These are phyloP conservation scores for Anticlea derivata DNA, from an alignment of 2,888 invertebrate genomes.

Conservation along the genomic window DNA sequence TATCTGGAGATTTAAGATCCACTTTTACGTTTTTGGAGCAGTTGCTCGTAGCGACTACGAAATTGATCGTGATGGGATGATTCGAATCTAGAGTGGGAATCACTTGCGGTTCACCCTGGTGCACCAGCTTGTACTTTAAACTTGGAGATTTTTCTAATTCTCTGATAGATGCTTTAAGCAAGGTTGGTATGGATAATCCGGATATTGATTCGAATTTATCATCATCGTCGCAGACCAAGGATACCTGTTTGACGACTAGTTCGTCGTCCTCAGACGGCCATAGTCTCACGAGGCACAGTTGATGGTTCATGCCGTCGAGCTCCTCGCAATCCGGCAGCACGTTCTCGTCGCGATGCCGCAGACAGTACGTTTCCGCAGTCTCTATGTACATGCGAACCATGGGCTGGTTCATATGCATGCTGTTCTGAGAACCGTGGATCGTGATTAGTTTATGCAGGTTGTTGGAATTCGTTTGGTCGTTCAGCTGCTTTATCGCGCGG, in stretches of 20 bases:
- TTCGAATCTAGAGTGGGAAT: conserved; percentile 58
- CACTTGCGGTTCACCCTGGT: conserved; percentile 59
- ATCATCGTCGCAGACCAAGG: conserved; percentile 63
- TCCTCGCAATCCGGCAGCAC: conserved; percentile 60
- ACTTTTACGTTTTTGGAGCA: conserved; percentile 50
- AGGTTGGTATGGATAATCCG: conserved; percentile 50
- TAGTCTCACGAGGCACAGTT: conserved; percentile 59
- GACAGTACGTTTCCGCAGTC: conserved; percentile 61
- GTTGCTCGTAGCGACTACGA: conserved; percentile 57
- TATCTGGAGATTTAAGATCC: conserved; percentile 41
- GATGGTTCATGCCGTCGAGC: conserved; percentile 58
- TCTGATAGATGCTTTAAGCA: conserved; percentile 53
- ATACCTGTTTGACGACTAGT: conserved; percentile 50
- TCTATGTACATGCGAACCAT: conserved; percentile 66
- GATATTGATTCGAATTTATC: conserved; percentile 53
- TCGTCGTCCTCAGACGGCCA: conserved; percentile 68
- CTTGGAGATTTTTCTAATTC: conserved; percentile 52
- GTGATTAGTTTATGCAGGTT: conserved; percentile 64
- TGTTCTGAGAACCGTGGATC: conserved; percentile 54
- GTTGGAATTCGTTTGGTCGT: conserved; percentile 49
- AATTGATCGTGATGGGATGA: conserved; percentile 54
- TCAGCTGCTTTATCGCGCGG: conserved; percentile 54
- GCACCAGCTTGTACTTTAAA: conserved; percentile 53
- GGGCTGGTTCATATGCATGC: conserved; percentile 53
- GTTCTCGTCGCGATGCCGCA: conserved; percentile 47